Evolutionary conservation across 1,140 invertebrate genomes (phyloP).

Genomic region (Pseudachorutes palmiensis): DNA sequence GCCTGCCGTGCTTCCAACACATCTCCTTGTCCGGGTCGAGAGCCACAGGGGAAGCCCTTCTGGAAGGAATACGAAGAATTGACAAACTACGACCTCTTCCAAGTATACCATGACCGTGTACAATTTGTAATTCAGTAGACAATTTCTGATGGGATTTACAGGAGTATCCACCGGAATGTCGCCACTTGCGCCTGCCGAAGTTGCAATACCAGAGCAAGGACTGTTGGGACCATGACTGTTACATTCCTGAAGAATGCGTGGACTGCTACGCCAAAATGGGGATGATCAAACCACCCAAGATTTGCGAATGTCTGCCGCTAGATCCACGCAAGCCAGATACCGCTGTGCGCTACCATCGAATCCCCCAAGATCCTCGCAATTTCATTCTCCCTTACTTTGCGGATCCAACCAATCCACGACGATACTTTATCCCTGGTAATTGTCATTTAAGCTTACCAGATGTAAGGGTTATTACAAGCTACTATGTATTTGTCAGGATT

Average conservation of each 20-base stretch:
- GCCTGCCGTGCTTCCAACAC: conserved; percentile 24
- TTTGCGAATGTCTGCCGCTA: conserved; percentile 33
- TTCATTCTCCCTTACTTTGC: conserved; percentile 28
- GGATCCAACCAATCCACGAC: conserved; percentile 31
- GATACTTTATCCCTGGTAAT: conserved; percentile 33
- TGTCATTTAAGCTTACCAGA: too few relatives aligned
- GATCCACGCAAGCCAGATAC: conserved; percentile 24
- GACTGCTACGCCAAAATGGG: conserved; percentile 15
- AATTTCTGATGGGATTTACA: conserved; percentile 5
- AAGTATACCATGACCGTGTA: too few relatives aligned
- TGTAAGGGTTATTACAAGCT: too few relatives aligned
- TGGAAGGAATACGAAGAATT: conserved; percentile 34
- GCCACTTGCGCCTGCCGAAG: conserved; percentile 32
- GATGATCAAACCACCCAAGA: conserved; percentile 20
- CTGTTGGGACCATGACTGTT: conserved; percentile 27
- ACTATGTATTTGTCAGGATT: too few relatives aligned
- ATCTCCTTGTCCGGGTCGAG: conserved; percentile 18
- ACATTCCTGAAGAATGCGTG: conserved; percentile 11
- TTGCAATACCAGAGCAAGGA: conserved; percentile 25
- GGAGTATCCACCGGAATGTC: conserved; percentile 29
- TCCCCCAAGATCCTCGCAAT: conserved; percentile 21
- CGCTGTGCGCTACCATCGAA: conserved; percentile 25
- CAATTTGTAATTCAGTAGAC: neutral
- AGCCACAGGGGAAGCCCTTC: conserved; percentile 19
- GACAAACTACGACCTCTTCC: conserved; percentile 27